Evolutionary conservation across 1,140 invertebrate species (phyloP).

Genomic region (Holotrichia oblita): DNA sequence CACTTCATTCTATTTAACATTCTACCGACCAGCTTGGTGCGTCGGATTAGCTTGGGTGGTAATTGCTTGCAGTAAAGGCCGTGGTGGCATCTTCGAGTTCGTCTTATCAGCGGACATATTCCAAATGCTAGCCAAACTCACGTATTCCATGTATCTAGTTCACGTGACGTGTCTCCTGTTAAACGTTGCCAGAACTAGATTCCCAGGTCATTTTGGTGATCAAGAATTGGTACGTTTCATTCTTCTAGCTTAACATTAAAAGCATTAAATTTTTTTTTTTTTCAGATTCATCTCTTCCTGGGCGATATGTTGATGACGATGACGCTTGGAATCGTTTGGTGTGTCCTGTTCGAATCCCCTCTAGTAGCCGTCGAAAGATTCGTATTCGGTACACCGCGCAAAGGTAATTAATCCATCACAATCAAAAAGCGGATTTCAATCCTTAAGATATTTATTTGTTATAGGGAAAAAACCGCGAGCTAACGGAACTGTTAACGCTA

Average conservation of each 20-base stretch:
- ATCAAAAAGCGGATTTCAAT: not conserved
- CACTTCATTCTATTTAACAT: slow-evolving; percentile 9
- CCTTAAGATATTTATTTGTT: too few species aligned
- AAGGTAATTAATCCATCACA: not conserved
- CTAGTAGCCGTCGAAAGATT: slow-evolving; percentile 39
- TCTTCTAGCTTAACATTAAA: too few species aligned
- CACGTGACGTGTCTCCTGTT: slow-evolving; percentile 12
- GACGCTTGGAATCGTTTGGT: slow-evolving; percentile 41
- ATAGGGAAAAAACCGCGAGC: too few species aligned
- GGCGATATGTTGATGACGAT: slow-evolving; percentile 36
- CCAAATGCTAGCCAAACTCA: slow-evolving; percentile 22
- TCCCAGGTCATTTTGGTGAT: slow-evolving; percentile 17
- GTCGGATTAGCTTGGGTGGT: slow-evolving; percentile 39
- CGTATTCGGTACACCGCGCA: slow-evolving; percentile 2
- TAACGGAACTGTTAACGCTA: too few species aligned
- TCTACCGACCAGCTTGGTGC: slow-evolving; percentile 21
- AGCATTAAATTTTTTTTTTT: not conserved
- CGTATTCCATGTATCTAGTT: slow-evolving; percentile 41
- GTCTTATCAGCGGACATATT: slow-evolving; percentile 29
- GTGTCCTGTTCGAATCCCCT: slow-evolving; percentile 42
- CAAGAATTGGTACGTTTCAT: slow-evolving; percentile 16
- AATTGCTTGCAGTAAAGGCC: slow-evolving; percentile 38
- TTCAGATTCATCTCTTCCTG: slow-evolving; percentile 40
- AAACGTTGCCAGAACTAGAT: not conserved
- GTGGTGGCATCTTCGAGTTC: slow-evolving; percentile 35